Percentiles rank a stretch among this genome's conserved stretches.
phyloP scores from a whole-genome alignment of 2,888 invertebrate species.

The Lithophane ornitopus region DNA sequence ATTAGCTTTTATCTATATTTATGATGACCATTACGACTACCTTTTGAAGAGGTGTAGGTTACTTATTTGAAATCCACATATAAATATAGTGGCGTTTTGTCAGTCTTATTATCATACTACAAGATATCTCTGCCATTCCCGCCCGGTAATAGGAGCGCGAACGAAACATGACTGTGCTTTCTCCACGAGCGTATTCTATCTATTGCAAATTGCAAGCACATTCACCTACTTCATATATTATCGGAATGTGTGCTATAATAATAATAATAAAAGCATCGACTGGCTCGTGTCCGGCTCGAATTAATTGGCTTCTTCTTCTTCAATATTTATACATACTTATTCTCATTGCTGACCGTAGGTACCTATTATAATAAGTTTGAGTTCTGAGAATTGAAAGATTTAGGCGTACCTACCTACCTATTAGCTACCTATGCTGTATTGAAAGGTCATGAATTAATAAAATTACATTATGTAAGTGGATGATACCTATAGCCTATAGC shows the following conservation, averaged over 20 bases:
- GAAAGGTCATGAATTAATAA: not conserved
- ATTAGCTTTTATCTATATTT: not conserved
- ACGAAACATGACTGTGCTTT: slow-evolving; percentile 35
- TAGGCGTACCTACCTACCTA: no score
- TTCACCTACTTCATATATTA: slow-evolving; percentile 23
- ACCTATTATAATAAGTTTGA: not conserved
- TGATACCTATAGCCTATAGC: not conserved
- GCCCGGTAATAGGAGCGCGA: not conserved
- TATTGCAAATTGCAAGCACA: slow-evolving; percentile 8
- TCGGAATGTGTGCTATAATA: slow-evolving; percentile 37
- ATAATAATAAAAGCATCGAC: slow-evolving; percentile 27
- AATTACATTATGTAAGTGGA: not conserved
- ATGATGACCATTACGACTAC: not conserved
- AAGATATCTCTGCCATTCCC: not conserved
- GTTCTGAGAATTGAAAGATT: slow-evolving; percentile 6
- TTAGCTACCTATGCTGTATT: not conserved
- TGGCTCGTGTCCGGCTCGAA: slow-evolving; percentile 27
- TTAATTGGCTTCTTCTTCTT: slow-evolving; percentile 28
- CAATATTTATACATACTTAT: not conserved
- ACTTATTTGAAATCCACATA: not conserved
- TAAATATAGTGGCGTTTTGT: not conserved
- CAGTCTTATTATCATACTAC: not conserved
- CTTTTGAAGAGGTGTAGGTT: not conserved
- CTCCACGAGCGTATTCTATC: slow-evolving; percentile 9
- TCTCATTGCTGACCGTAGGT: not conserved